Conservation (phyloP, 2,888 invertebrate species). For the Artemia sinica region DNA sequence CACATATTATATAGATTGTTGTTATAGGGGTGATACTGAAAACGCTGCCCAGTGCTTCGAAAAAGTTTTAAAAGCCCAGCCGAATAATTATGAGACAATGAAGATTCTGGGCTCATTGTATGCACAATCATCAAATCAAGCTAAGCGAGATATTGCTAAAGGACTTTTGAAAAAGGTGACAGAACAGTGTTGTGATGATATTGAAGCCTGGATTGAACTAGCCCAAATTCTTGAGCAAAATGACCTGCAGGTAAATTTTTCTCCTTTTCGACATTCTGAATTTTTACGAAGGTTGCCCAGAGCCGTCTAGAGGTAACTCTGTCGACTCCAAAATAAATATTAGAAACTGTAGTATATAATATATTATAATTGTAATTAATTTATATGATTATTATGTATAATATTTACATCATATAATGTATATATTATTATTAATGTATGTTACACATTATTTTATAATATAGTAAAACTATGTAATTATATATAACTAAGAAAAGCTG, state of each 20-base stretch:
- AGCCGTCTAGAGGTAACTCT: too few relatives aligned
- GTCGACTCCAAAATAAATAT: too few relatives aligned
- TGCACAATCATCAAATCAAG: slow-evolving; percentile 70
- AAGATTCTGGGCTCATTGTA: slow-evolving; percentile 95
- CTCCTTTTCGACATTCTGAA: too few relatives aligned
- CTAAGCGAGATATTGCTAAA: slow-evolving; percentile 79
- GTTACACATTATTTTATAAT: too few relatives aligned
- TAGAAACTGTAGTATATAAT: too few relatives aligned
- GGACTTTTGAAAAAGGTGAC: slow-evolving; percentile 86
- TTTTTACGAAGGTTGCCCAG: too few relatives aligned
- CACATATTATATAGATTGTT: background rate
- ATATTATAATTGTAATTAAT: too few relatives aligned
- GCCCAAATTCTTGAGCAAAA: slow-evolving; percentile 94
- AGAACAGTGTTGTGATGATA: slow-evolving; percentile 91
- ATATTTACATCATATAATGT: too few relatives aligned
- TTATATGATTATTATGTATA: too few relatives aligned
- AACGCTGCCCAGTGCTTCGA: slow-evolving; percentile 76
- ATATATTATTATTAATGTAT: too few relatives aligned
- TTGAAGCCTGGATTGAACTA: slow-evolving; percentile 97
- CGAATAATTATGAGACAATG: slow-evolving; percentile 98
- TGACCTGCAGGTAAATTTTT: slow-evolving; percentile 45
- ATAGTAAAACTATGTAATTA: too few relatives aligned
- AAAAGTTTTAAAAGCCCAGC: slow-evolving; percentile 89
- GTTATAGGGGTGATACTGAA: slow-evolving; percentile 25
- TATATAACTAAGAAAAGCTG: too few relatives aligned